phyloP scores from a whole-genome alignment of 23 tunicate genomes.

The Ascidia mentula region DNA sequence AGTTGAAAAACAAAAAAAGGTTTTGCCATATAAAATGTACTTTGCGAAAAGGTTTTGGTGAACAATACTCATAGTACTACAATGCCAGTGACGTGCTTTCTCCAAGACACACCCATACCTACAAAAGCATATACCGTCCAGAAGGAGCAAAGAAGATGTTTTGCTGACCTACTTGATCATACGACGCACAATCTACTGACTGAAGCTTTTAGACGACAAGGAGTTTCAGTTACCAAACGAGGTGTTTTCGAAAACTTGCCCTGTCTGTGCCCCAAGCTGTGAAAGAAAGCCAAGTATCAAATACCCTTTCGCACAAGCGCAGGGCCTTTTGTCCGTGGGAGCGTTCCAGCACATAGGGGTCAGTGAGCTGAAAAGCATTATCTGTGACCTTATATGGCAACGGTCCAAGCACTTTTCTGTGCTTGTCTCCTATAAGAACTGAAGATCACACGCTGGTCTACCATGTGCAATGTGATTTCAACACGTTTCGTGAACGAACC shows the following conservation, averaged over 20 bases:
- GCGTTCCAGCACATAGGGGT: slow-evolving; percentile 6
- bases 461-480: background rate
- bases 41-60: no score
- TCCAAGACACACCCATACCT: no score
- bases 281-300: background rate
- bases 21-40: no score
- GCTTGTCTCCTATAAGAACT: background rate
- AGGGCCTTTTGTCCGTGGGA: background rate
- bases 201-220: no score
- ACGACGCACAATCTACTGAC: no score
- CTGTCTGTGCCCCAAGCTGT: background rate
- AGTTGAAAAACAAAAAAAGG: no score
- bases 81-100: no score
- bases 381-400: slow-evolving; percentile 12
- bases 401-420: background rate
- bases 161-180: no score
- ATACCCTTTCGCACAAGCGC: background rate
- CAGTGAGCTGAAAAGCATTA: background rate
- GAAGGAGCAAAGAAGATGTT: no score
- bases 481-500: background rate
- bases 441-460: background rate
- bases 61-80: no score
- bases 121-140: no score
- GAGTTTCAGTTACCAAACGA: background rate
- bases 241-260: background rate